phyloP scores from a whole-genome alignment of 37 sponge, comb jelly and placozoan species.

The Chondrilla cf. caribensis region DNA sequence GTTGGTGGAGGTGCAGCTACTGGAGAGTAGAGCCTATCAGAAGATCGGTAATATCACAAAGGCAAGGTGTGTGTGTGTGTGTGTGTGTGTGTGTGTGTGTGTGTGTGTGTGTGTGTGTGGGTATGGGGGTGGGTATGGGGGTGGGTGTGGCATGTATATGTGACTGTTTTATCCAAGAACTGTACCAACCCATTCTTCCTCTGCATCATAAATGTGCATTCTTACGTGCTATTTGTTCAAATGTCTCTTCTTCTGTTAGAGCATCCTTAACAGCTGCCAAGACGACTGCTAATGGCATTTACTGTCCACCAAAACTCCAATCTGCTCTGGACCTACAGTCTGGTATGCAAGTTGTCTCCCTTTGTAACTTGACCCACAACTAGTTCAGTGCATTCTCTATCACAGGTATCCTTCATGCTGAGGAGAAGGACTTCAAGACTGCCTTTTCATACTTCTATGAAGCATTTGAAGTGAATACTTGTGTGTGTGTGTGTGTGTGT shows the following conservation, averaged over 20 bases:
- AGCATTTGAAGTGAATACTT: constrained; percentile 81
- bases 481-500: constrained; percentile 5
- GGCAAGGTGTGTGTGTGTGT: constrained; percentile 36
- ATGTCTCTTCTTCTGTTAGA: constrained; percentile 12
- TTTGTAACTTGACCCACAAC: too few relatives aligned
- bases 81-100: constrained; percentile 18
- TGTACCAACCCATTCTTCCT: too few relatives aligned
- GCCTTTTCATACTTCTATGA: constrained; percentile 98
- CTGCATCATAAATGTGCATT: neutral
- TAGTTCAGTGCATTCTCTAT: neutral
- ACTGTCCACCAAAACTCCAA: constrained; percentile 96
- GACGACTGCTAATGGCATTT: constrained; percentile 97
- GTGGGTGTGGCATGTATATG: neutral
- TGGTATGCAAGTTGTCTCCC: constrained; percentile 38
- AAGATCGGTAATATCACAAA: constrained; percentile 84
- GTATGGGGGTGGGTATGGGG: neutral
- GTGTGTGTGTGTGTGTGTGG: neutral
- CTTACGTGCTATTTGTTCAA: neutral
- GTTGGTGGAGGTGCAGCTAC: constrained; percentile 92
- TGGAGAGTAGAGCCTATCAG: constrained; percentile 93
- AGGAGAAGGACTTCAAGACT: constrained; percentile 98
- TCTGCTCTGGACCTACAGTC: constrained; percentile 89
- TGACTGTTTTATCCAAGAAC: neutral
- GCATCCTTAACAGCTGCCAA: constrained; percentile 96
- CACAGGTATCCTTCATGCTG: constrained; percentile 88